Evolutionary conservation across 2,113 vertebrate genomes (phyloP).

Genomic region (Oriolus oriolus): DNA sequence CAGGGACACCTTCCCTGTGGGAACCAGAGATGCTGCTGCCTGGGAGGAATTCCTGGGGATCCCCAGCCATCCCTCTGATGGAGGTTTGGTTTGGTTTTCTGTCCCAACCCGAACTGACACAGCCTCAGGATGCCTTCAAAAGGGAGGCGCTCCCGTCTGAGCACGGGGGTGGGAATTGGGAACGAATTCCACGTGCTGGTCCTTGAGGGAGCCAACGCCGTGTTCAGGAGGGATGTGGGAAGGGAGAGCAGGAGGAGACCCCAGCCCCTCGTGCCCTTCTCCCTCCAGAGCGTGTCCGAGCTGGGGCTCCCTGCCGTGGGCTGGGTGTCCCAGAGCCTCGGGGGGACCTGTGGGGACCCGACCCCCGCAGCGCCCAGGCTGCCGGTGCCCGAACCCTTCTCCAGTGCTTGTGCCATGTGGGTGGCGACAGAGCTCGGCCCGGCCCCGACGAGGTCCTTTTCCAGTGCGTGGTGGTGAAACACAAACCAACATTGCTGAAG

Average conservation of each 20-base stretch:
- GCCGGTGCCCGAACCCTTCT: conserved; percentile 66
- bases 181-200: rapidly evolving
- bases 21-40: background rate
- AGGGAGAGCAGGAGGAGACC: background rate
- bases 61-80: background rate
- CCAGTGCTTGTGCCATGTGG: conserved; percentile 36
- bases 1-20: background rate
- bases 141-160: rapidly evolving
- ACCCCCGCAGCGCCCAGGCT: background rate
- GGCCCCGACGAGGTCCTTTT: background rate
- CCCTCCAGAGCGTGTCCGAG: rapidly evolving
- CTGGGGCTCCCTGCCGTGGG: background rate
- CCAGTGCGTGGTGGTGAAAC: conserved; percentile 21
- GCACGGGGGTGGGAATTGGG: background rate
- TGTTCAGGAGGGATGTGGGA: background rate
- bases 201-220: rapidly evolving
- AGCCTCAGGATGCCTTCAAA: background rate
- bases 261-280: background rate
- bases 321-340: background rate
- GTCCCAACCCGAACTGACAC: background rate
- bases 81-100: background rate
- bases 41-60: background rate
- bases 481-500: conserved; percentile 26
- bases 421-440: conserved; percentile 42
- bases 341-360: background rate